Evolutionary conservation across 2,113 vertebrate species (phyloP).

Genomic region (Oncorhynchus kisutch): DNA sequence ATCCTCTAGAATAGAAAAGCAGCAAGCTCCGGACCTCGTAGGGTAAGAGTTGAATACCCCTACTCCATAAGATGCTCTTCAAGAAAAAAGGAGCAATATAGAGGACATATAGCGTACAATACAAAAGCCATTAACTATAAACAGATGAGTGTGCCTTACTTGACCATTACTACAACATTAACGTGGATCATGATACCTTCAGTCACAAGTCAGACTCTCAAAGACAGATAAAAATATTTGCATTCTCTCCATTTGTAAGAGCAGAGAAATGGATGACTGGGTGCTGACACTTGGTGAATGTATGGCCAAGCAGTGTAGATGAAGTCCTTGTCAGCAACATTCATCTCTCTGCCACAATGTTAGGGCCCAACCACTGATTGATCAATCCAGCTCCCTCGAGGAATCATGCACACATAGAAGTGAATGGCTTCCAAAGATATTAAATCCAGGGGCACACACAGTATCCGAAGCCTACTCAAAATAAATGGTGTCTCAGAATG

Average conservation of each 20-base stretch:
- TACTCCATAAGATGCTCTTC: background rate
- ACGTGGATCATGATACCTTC: background rate
- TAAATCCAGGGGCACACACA: slow-evolving; percentile 58
- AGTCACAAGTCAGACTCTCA: slow-evolving; percentile 8
- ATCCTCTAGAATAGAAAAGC: too few relatives aligned
- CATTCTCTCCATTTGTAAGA: slow-evolving; percentile 21
- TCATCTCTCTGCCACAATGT: slow-evolving; percentile 62
- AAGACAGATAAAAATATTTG: background rate
- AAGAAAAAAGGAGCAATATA: background rate
- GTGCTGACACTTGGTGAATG: slow-evolving; percentile 45
- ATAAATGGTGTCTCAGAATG: slow-evolving; percentile 35
- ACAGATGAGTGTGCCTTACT: background rate
- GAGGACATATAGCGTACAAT: background rate
- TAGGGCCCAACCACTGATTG: slow-evolving; percentile 61
- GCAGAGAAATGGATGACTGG: slow-evolving; percentile 49
- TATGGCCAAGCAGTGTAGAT: slow-evolving; percentile 56
- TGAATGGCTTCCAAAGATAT: slow-evolving; percentile 69
- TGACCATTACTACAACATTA: background rate
- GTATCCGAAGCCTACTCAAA: slow-evolving; percentile 18
- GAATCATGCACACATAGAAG: slow-evolving; percentile 63
- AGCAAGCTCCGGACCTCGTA: too few relatives aligned
- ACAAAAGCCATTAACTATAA: background rate
- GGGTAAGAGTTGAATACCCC: too few relatives aligned
- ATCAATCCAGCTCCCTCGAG: slow-evolving; percentile 69
- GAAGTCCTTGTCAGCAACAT: slow-evolving; percentile 62